Conservation (phyloP, 2,888 invertebrate species). For the Eristalis intricaria region DNA sequence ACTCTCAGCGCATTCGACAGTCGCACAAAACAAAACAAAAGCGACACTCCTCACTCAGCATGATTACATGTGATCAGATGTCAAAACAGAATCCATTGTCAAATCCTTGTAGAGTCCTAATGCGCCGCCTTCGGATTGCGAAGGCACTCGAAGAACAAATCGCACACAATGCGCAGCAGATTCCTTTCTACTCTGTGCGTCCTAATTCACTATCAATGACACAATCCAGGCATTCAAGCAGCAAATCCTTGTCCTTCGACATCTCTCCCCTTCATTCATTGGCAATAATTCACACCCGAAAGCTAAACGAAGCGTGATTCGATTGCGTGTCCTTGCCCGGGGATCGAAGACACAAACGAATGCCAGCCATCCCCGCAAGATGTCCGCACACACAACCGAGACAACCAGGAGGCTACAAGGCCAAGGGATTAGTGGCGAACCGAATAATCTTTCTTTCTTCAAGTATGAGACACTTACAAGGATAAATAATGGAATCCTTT, state of each 20-base stretch:
- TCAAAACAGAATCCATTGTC: slow-evolving; percentile 59
- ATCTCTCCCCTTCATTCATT: slow-evolving; percentile 19
- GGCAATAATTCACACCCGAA: slow-evolving; percentile 69
- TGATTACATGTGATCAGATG: slow-evolving; percentile 17
- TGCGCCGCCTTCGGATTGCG: background rate
- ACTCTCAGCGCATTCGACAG: background rate
- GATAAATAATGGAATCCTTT: slow-evolving; percentile 70
- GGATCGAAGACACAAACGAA: slow-evolving; percentile 35
- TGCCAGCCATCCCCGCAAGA: slow-evolving; percentile 37
- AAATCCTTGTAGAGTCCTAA: background rate
- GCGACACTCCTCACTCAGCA: background rate
- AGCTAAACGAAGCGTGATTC: slow-evolving; percentile 69
- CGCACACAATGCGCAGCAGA: slow-evolving; percentile 37
- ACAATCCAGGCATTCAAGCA: slow-evolving; percentile 63
- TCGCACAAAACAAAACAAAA: background rate
- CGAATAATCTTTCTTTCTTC: slow-evolving; percentile 59
- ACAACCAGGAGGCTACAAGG: slow-evolving; percentile 16
- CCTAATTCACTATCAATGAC: slow-evolving; percentile 43
- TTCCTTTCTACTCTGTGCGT: slow-evolving; percentile 2
- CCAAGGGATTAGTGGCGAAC: slow-evolving; percentile 67
- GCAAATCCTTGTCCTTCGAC: slow-evolving; percentile 58
- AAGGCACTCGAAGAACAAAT: slow-evolving; percentile 30
- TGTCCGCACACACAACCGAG: background rate
- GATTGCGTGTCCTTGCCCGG: slow-evolving; percentile 61
- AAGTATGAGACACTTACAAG: slow-evolving; percentile 52